A percentile compares a stretch with the other conserved stretches of the same genome.
Evolutionary conservation across 2,888 invertebrate species (phyloP).

Genomic region (Lacanobia wlatinum): DNA sequence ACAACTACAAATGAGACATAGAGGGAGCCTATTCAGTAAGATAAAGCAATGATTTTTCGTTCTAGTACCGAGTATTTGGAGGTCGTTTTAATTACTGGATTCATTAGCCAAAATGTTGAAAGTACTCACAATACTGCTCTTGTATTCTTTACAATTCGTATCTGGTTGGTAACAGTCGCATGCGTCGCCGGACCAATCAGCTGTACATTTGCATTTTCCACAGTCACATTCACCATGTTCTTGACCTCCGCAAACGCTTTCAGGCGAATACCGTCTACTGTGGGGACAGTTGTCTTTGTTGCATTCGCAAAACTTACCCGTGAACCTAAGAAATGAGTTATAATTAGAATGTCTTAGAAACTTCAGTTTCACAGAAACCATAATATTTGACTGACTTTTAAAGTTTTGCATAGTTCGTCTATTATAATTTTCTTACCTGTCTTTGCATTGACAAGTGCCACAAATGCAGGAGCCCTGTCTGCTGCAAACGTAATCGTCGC

Average conservation of each 20-base stretch:
- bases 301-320: constrained; percentile 80
- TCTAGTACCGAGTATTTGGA: neutral
- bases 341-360: neutral
- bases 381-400: neutral
- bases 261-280: constrained; percentile 56
- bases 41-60: neutral
- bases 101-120: neutral
- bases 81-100: neutral
- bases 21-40: neutral
- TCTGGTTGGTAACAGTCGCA: constrained; percentile 76
- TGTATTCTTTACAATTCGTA: constrained; percentile 58
- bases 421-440: constrained; percentile 69
- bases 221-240: constrained; percentile 92
- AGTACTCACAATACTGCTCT: constrained; percentile 68
- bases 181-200: constrained; percentile 79
- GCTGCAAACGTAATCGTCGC: constrained; percentile 74
- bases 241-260: constrained; percentile 88
- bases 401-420: neutral
- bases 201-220: constrained; percentile 89
- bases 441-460: constrained; percentile 91
- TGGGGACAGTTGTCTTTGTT: constrained; percentile 75
- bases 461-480: constrained; percentile 89
- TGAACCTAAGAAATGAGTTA: constrained; percentile 67
- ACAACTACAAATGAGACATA: too few species aligned
- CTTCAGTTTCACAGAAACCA: neutral